These are phyloP conservation scores for Odontomachus brunneus DNA, from an alignment of 1,140 invertebrate genomes.

Conservation along the genomic window DNA sequence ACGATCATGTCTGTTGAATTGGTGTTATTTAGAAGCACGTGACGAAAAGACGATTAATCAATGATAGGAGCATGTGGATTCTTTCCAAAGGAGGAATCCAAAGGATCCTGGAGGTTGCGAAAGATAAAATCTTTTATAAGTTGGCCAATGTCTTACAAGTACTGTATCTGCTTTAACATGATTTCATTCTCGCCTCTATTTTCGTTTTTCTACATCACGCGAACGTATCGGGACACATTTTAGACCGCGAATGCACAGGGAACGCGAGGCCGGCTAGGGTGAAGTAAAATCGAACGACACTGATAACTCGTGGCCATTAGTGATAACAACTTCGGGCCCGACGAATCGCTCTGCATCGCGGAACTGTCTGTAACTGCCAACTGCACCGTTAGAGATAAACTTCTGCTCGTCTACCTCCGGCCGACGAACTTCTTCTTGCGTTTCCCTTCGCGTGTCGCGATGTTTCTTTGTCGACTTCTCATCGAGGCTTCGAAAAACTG, in stretches of 20 bases:
- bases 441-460: neutral
- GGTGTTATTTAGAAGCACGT: neutral
- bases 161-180: neutral
- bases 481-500: slow-evolving; percentile 45
- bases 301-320: slow-evolving; percentile 76
- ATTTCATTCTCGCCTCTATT: neutral
- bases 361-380: slow-evolving; percentile 72
- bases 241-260: neutral
- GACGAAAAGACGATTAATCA: too few species aligned
- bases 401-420: slow-evolving; percentile 60
- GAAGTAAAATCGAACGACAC: slow-evolving; percentile 68
- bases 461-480: slow-evolving; percentile 65
- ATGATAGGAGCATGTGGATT: neutral
- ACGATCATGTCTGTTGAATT: neutral
- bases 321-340: slow-evolving; percentile 74
- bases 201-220: neutral
- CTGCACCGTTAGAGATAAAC: slow-evolving; percentile 72
- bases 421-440: slow-evolving; percentile 56
- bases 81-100: too few species aligned
- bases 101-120: too few species aligned
- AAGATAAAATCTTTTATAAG: too few species aligned
- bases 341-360: slow-evolving; percentile 67
- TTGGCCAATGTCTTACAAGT: too few species aligned
- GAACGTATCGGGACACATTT: neutral
- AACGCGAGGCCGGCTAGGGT: neutral